A percentile compares a stretch with the other conserved stretches of the same genome.
phyloP scores from a whole-genome alignment of 2,797 vertebrate species.

The Bryconaethiops microstoma region DNA sequence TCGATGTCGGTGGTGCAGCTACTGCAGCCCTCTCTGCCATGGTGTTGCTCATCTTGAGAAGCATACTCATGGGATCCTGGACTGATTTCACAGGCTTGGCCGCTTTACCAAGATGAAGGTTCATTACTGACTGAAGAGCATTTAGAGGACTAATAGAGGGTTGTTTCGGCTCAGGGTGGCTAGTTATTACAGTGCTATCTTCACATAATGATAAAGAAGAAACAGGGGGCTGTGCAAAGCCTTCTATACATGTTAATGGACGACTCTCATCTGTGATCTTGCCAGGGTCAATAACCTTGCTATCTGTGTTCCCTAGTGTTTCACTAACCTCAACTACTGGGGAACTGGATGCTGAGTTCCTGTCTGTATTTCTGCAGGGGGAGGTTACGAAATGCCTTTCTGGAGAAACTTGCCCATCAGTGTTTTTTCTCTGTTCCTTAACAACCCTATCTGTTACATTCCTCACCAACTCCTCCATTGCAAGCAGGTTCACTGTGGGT shows the following conservation, averaged over 20 bases:
- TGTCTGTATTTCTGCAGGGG: constrained; percentile 84
- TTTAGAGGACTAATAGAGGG: constrained; percentile 97
- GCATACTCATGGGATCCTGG: constrained; percentile 97
- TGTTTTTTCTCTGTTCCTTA: constrained; percentile 89
- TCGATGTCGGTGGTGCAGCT: constrained; percentile 86
- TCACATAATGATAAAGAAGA: constrained; percentile 79
- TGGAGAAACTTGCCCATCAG: constrained; percentile 79
- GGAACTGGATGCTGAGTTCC: constrained; percentile 77
- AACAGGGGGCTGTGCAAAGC: constrained; percentile 75
- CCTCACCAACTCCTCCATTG: constrained; percentile 94
- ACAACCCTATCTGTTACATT: constrained; percentile 93
- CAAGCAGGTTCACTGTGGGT: constrained; percentile 82
- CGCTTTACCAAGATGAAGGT: constrained; percentile 97
- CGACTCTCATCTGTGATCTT: constrained; percentile 11
- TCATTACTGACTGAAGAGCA: constrained; percentile 98
- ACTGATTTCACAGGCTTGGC: constrained; percentile 93
- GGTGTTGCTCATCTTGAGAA: constrained; percentile 98
- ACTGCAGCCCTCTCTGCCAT: constrained; percentile 95
- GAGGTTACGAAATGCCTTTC: constrained; percentile 81
- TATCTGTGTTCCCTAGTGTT: constrained; percentile 51
- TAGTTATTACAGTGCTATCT: constrained; percentile 91
- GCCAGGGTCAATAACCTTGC: constrained; percentile 68
- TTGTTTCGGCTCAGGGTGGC: constrained; percentile 91
- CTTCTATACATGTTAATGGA: constrained; percentile 57
- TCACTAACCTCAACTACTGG: constrained; percentile 83